Base-by-base conservation (phyloP, 2,888 invertebrate species). In the Notodonta ziczac region DNA sequence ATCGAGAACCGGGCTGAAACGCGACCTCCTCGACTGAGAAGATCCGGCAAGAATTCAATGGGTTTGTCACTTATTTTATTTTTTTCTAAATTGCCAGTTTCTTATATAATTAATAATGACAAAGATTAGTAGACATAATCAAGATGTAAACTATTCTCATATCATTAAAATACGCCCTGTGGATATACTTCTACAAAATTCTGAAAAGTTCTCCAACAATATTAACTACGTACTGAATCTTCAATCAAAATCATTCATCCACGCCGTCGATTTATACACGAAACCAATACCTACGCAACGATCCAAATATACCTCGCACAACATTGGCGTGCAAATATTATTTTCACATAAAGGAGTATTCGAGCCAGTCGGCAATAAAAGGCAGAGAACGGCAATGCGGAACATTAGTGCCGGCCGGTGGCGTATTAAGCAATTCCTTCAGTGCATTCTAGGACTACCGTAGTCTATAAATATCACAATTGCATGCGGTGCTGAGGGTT, bases 341-440 rank as follows among this genome's bases (percentile, higher is more conserved):
- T 52, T 52, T 52, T 6, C 32, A 52, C 32, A 35, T 39, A 54
- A 54, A 54, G 54, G 7, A n/a, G 14, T 35, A 54, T 54, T 54
- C n/a, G 39, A 54, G 14, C 39, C 8, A 54, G n/a, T 8, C 14
- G 35, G 39, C 39, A 35, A 54, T 39, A 39, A 54, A 54, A 54
- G 54, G 54, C 54, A 54, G 54, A 9, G 8, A 2, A 54, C 54
- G 14, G 54, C 54, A 54, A 54, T 54, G 54, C 54, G 54, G 54
- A 39, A 54, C 39, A 54, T 54, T 54, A 39, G 14, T 39, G n/a
- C 39, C 54, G 32, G 9, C 8, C 39, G 39, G 53, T 54, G 54
- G 54, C 54, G 39, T 39, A 39, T 39, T 54, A 54, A 54, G 39
- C 54, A 8, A 14, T 54, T 54, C 54, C 54, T 39, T 39, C 54